phyloP scores from a whole-genome alignment of 2,113 vertebrate species.

The Sceloporus tristichus region DNA sequence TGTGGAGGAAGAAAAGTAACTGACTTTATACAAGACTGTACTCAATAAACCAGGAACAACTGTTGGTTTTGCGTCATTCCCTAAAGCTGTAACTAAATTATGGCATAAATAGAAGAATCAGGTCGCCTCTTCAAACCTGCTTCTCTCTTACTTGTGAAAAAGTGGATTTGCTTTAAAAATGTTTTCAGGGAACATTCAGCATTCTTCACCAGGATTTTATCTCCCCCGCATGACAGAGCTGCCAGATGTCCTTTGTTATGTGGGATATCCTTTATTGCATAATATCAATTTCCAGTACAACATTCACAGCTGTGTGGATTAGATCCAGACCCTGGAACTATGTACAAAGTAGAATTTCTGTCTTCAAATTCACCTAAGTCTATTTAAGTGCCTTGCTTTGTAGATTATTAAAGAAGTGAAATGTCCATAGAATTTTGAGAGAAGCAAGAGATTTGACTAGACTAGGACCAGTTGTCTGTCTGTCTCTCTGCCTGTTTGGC shows the following conservation, averaged over 20 bases:
- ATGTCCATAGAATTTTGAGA: not conserved
- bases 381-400: not conserved
- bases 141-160: not conserved
- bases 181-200: not conserved
- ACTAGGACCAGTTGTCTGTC: not conserved
- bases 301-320: not conserved
- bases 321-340: not conserved
- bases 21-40: constrained; percentile 39
- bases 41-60: constrained; percentile 38
- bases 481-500: not conserved
- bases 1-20: constrained; percentile 46
- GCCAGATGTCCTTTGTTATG: not conserved
- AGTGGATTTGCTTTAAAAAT: constrained; percentile 3
- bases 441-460: not conserved
- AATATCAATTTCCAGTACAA: not conserved
- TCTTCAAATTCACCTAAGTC: not conserved
- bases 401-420: not conserved
- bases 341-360: not conserved
- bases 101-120: constrained; percentile 22
- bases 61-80: constrained; percentile 28
- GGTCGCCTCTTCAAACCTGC: not conserved
- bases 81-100: constrained; percentile 47
- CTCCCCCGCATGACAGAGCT: not conserved
- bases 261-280: not conserved
- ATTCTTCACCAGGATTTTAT: not conserved